Base-by-base conservation (phyloP, 2,888 invertebrate genomes). In the Drosophila mettleri region DNA sequence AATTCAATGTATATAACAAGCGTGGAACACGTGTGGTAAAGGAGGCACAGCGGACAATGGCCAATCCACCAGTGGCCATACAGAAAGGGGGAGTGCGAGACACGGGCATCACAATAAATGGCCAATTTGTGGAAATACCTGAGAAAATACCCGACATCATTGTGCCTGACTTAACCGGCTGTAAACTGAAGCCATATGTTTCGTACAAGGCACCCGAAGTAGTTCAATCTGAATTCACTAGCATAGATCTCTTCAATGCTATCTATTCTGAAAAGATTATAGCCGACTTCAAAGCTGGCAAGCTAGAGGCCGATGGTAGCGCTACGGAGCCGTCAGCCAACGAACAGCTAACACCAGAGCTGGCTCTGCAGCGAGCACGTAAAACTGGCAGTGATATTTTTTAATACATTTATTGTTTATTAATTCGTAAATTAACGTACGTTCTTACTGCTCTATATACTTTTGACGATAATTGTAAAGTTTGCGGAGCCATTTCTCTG, bases 61-160 rank as follows among this genome's bases (percentile, higher is more conserved):
- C 93, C 9, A 76, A 73, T 38, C 95, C 94, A 1, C 94, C 95
- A 38, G 92, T 96, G 18, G 94, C 95, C 14, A 92, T 96, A 24
- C 94, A 96, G 74, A 95, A 94, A 75, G 94, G 96, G 72, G 97
- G 97, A 18, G 95, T 95, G 0, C 94, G 95, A 57, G 94, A 94
- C 55, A 93, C 93, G 6, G 97, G 97, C 31, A 59, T 94, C 73
- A 80, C 62, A 5, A 75, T 94, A 4, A 92, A 94, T 49, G 94
- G 94, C 0, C 93, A 93, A 74, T 96, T 93, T 88, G 91, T 94
- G 1, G 82, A 91, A 14, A 93, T 99, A 4, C 96, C 96, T 1
- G 98, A 99, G 93, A 98, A 95, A 95, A 94, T 97, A 73, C 98
- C 99, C 0, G 96, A 98, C 90, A 91, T 99, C 16, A 94, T 99